Conservation (phyloP, 92 coral and sea anemone genomes). For the Chrysogorgia sp. region DNA sequence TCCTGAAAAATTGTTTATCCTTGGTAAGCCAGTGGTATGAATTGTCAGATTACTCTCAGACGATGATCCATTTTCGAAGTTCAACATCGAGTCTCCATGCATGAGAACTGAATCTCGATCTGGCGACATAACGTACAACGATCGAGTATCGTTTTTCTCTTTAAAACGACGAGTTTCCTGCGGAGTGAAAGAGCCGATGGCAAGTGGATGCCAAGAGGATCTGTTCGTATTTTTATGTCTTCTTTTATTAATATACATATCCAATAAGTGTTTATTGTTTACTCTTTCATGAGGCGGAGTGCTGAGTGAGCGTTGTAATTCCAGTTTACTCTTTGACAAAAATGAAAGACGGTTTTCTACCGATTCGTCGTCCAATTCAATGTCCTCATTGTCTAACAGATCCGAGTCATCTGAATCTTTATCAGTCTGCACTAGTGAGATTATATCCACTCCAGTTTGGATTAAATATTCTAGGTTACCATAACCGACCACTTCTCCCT, state of each 20-base stretch:
- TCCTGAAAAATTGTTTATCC: constrained; percentile 14
- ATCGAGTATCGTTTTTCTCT: constrained; percentile 14
- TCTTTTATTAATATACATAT: constrained; percentile 13
- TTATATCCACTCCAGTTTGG: constrained; percentile 71
- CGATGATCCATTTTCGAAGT: constrained; percentile 25
- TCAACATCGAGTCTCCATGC: constrained; percentile 38
- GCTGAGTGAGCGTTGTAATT: constrained; percentile 31
- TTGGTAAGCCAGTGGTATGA: constrained; percentile 4
- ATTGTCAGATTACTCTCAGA: constrained; percentile 29
- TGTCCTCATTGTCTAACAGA: constrained; percentile 45
- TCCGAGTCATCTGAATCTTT: constrained; percentile 49
- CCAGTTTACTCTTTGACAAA: constrained; percentile 12
- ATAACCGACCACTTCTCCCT: constrained; percentile 38
- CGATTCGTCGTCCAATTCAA: background rate
- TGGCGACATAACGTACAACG: constrained; percentile 27
- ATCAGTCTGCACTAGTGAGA: constrained; percentile 68
- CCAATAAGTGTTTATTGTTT: constrained; percentile 28
- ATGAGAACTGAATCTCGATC: constrained; percentile 15
- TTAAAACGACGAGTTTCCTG: constrained; percentile 17
- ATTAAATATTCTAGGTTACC: constrained; percentile 24
- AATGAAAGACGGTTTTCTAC: background rate
- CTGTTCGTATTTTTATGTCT: constrained; percentile 11
- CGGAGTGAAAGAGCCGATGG: constrained; percentile 42
- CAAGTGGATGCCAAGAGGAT: constrained; percentile 30
- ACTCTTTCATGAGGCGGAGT: constrained; percentile 35